Conservation (phyloP, 2,888 invertebrate genomes). For the Microplitis deprimator region DNA sequence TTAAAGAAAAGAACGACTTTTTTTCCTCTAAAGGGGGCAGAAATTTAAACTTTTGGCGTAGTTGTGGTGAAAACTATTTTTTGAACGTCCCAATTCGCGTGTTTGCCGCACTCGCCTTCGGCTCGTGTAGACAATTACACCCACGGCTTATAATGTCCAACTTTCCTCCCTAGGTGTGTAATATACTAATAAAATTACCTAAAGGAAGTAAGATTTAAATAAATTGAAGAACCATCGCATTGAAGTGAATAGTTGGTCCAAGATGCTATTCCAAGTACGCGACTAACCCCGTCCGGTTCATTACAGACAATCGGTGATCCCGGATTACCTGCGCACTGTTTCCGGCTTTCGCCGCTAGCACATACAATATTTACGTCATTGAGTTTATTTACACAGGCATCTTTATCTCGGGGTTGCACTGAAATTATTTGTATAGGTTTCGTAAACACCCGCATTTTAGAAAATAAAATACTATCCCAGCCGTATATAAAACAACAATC, state of each 20-base stretch:
- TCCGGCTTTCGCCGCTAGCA: constrained; percentile 49
- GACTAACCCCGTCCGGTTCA: constrained; percentile 49
- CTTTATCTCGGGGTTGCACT: constrained; percentile 43
- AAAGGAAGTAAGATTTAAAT: constrained; percentile 54
- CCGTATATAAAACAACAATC: constrained; percentile 58
- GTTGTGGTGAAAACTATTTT: too few species aligned
- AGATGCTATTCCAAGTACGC: constrained; percentile 57
- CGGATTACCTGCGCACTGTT: constrained; percentile 60
- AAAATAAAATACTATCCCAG: constrained; percentile 55
- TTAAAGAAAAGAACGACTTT: too few species aligned
- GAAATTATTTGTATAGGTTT: constrained; percentile 56
- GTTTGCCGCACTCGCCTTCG: too few species aligned
- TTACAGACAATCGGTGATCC: constrained; percentile 59
- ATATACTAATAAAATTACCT: constrained; percentile 28
- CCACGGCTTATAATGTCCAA: too few species aligned
- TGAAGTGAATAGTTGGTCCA: constrained; percentile 58
- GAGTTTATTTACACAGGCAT: neutral
- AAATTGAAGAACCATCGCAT: constrained; percentile 54
- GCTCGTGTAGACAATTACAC: too few species aligned
- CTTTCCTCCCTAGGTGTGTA: neutral
- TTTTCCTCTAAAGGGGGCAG: too few species aligned
- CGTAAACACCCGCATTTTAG: constrained; percentile 51
- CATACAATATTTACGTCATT: constrained; percentile 57
- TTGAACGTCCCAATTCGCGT: too few species aligned
- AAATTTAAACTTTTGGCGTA: too few species aligned